phyloP scores from a whole-genome alignment of 2,888 invertebrate genomes.

The Diplazon laetatorius region DNA sequence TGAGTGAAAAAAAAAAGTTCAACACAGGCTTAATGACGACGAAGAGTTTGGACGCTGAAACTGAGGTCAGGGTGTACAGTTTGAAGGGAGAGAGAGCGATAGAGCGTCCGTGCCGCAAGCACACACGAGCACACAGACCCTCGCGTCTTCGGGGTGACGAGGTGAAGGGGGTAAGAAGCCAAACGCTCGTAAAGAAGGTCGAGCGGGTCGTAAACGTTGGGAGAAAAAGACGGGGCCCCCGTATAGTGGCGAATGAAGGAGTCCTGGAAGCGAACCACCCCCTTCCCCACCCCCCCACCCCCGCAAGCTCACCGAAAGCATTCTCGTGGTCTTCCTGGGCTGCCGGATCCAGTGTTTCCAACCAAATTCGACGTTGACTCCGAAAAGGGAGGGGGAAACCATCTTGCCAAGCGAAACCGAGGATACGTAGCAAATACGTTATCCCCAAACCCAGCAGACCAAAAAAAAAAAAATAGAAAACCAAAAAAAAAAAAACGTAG shows the following conservation, averaged over 20 bases:
- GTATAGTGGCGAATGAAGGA: constrained; percentile 70
- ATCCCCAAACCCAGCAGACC: constrained; percentile 34
- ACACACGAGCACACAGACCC: constrained; percentile 72
- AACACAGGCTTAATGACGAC: neutral
- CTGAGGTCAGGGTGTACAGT: neutral
- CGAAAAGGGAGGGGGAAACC: no score
- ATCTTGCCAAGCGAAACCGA: constrained; percentile 36
- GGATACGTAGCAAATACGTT: constrained; percentile 28
- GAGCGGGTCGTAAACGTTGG: constrained; percentile 77
- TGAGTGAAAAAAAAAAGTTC: neutral
- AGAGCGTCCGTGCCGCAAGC: constrained; percentile 25
- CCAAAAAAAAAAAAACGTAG: no score
- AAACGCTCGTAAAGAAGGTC: constrained; percentile 78
- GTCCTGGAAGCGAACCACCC: no score
- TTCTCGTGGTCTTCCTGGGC: constrained; percentile 13
- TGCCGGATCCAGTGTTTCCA: constrained; percentile 20
- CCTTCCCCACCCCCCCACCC: constrained; percentile 59
- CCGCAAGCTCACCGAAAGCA: constrained; percentile 21
- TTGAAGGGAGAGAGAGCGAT: neutral
- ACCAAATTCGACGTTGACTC: constrained; percentile 46
- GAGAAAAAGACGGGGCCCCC: constrained; percentile 69
- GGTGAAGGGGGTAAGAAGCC: constrained; percentile 76
- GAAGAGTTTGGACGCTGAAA: constrained; percentile 19
- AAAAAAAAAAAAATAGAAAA: no score
- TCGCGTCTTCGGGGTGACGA: constrained; percentile 75